phyloP scores from a whole-genome alignment of 2,888 invertebrate genomes.

The Acronicta leporina region DNA sequence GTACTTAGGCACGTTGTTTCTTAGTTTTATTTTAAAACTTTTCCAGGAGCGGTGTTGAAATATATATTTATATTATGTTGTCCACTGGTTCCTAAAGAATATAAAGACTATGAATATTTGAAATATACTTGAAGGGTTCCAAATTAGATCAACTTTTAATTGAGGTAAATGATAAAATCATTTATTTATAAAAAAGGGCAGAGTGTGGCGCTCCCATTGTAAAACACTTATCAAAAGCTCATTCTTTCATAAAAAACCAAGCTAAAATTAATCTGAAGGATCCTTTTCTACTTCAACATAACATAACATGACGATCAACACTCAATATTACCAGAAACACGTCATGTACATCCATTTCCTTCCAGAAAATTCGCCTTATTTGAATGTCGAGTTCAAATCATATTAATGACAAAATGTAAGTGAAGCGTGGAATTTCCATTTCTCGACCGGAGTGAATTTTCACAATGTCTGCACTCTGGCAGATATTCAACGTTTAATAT shows the following conservation, averaged over 20 bases:
- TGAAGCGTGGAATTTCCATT: constrained; percentile 80
- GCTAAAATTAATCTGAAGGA: constrained; percentile 8
- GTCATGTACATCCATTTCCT: constrained; percentile 40
- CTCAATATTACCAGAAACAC: constrained; percentile 40
- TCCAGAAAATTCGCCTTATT: constrained; percentile 58
- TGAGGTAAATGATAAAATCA: too few relatives aligned
- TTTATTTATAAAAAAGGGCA: too few relatives aligned
- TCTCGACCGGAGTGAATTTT: constrained; percentile 77
- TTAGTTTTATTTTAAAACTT: constrained; percentile 27
- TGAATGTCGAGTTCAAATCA: constrained; percentile 73
- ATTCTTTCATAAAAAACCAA: too few relatives aligned
- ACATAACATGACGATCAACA: constrained; percentile 21
- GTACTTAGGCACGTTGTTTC: constrained; percentile 22
- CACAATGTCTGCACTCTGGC: constrained; percentile 77
- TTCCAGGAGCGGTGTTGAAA: constrained; percentile 32
- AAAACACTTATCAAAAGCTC: too few relatives aligned
- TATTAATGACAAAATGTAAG: constrained; percentile 80
- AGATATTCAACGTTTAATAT: constrained; percentile 82
- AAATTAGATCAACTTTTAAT: too few relatives aligned
- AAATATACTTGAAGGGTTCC: too few relatives aligned
- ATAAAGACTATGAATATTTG: too few relatives aligned
- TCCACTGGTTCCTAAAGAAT: too few relatives aligned
- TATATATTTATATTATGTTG: too few relatives aligned
- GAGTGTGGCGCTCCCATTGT: too few relatives aligned
- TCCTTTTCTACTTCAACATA: constrained; percentile 23